Evolutionary conservation across 2,797 vertebrate genomes (phyloP), one percentile per base, ranked within the genome.

Genomic region (Sebastes vulpes): DNA sequence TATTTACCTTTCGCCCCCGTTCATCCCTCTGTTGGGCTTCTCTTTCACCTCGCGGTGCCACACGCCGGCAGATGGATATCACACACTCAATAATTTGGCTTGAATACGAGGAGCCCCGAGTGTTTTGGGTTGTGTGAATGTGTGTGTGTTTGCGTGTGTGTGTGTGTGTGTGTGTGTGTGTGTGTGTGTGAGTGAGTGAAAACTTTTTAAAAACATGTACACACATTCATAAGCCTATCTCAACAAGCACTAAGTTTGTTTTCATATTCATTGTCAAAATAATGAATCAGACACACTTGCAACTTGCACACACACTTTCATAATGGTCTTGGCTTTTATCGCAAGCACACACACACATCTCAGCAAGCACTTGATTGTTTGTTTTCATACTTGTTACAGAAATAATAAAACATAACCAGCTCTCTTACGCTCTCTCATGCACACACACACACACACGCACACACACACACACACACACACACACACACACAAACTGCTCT

Each of bases 1-100:
- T 96, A 97, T 96, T 96, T 96, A 91, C 79, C 88, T 92, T 95
- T 89, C 20, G 72, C 84, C 93, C 87, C 87, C 32, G 85, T 90
- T 87, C 86, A 89, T 90, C 89, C 72, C 10, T 86, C 93, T 90
- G 79, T 87, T 92, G 73, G 2, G 81, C 73, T 76, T 81, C 87
- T 75, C 76, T 92, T 91, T 89, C 72, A 65, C 65, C 1, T 14
- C 48, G 26, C 64, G 3, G 86, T 83, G 91, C 81, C 73, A 92
- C 90, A 91, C 82, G 87, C 91, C 86, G 32, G 79, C 77, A 92
- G 94, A 94, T 86, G 87, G 32, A 86, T 95, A 94, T 95, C 93
- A 29, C 83, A 75, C 71, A 11, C 69, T 71, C 88, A 89, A 90
- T 93, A 83, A 93, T 89, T 90, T 72, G 21, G 61, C 60, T 72